phyloP scores from a whole-genome alignment of 2,797 vertebrate genomes.

The Heterohyrax brucei region DNA sequence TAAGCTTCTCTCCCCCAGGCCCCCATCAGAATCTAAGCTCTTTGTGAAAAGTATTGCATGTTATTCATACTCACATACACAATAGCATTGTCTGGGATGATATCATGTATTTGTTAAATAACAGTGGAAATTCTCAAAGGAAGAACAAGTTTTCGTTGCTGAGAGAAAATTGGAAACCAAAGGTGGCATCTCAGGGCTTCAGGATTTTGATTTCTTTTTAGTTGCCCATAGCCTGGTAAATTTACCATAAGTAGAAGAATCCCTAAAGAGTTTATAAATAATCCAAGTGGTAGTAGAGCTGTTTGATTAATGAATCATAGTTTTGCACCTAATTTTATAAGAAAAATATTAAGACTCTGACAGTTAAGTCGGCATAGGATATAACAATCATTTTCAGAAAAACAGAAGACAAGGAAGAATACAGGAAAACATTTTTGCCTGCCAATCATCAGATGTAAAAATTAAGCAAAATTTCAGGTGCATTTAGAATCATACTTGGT shows the following conservation, averaged over 20 bases:
- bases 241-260: background rate
- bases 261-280: background rate
- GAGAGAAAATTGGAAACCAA: background rate
- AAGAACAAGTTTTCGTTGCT: background rate
- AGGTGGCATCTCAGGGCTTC: background rate
- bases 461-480: constrained; percentile 50
- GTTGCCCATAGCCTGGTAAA: constrained; percentile 38
- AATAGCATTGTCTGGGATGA: background rate
- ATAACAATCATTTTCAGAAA: background rate
- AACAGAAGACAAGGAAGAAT: background rate
- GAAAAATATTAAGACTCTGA: background rate
- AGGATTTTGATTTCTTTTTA: constrained; percentile 19
- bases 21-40: background rate
- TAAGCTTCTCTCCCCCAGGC: background rate
- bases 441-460: background rate
- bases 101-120: background rate
- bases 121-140: background rate
- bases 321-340: background rate
- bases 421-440: background rate
- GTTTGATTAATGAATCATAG: constrained; percentile 46
- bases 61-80: background rate
- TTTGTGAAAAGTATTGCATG: constrained; percentile 44
- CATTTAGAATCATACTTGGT: constrained; percentile 45
- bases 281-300: background rate
- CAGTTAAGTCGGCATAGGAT: background rate